Evolutionary conservation across 2,888 invertebrate species (phyloP), one percentile per base, ranked within the genome.

Genomic region (Cordilura impudica): DNA sequence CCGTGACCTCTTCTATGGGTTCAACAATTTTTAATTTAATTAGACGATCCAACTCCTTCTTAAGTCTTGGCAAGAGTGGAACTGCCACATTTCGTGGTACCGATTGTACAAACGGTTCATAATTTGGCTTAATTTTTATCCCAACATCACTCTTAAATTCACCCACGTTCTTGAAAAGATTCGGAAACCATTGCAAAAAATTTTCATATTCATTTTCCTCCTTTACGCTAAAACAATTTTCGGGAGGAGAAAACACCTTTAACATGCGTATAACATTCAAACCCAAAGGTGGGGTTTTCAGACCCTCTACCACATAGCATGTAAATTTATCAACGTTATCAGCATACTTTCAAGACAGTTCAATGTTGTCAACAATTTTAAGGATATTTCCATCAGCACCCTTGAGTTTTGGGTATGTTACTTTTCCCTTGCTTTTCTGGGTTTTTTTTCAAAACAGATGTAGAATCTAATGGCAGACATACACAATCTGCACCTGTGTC

Each of bases 131-230:
- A 5, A 74, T 51, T 67, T 60, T 67, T 16, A 74, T 74, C 4
- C 26, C 26, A 10, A 74, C 67, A 10, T 67, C 67, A n/a, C 74
- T 67, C 5, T 43, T 47, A 74, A 60, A 74, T 18, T 74, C 60
- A 31, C 74, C 56, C 7, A 67, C 29, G 7, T 66, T 56, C n/a
- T 35, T 54, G 23, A 74, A 67, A 12, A 67, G 29, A 43, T 51
- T 67, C 43, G 67, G 53, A 60, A 67, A 67, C 21, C 67, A 5
- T 16, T 60, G 7, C 12, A 58, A n/a, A 21, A 60, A 53, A 18
- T 45, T 35, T 21, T 47, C 49, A 49, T 56, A 73, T 16, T 45
- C 8, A 58, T 35, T 21, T 1, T 14, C 49, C n/a, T 26, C 6
- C 2, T 18, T 8, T 35, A 49, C 12, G 26, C 4, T 18, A 35